Percentiles rank a stretch among this genome's conserved stretches.
Evolutionary conservation across 2,797 vertebrate genomes (phyloP).

Genomic region (Cossypha dichroa): DNA sequence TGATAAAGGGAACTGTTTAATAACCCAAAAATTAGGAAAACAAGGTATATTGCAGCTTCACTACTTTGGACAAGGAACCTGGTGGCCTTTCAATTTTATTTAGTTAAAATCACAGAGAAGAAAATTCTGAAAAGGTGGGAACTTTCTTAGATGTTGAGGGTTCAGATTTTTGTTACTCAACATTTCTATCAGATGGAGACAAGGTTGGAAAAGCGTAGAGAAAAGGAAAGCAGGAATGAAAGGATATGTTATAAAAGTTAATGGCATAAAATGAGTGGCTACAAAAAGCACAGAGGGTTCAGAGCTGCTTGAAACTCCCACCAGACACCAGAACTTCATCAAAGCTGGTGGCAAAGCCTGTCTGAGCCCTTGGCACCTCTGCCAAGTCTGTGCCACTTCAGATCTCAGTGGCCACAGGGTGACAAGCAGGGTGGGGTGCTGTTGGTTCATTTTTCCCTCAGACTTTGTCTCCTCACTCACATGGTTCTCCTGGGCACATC

Average conservation of each 20-base stretch:
- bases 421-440: not conserved
- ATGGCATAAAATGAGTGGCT: fast-evolving
- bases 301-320: not conserved
- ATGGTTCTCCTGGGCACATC: not conserved
- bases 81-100: not conserved
- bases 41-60: not conserved
- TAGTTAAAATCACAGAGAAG: not conserved
- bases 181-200: not conserved
- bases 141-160: not conserved
- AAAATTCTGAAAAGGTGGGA: not conserved
- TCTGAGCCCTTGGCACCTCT: not conserved
- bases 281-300: not conserved
- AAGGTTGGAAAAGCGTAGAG: not conserved
- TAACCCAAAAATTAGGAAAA: not conserved
- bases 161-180: not conserved
- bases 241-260: not conserved
- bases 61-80: not conserved
- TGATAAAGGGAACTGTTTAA: not conserved
- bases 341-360: not conserved
- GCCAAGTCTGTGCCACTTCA: not conserved
- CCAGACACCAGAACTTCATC: not conserved
- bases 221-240: not conserved
- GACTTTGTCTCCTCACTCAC: not conserved
- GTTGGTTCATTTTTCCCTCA: not conserved
- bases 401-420: not conserved